Base-by-base conservation (phyloP, 2,113 vertebrate species). In the Trogon surrucura region DNA sequence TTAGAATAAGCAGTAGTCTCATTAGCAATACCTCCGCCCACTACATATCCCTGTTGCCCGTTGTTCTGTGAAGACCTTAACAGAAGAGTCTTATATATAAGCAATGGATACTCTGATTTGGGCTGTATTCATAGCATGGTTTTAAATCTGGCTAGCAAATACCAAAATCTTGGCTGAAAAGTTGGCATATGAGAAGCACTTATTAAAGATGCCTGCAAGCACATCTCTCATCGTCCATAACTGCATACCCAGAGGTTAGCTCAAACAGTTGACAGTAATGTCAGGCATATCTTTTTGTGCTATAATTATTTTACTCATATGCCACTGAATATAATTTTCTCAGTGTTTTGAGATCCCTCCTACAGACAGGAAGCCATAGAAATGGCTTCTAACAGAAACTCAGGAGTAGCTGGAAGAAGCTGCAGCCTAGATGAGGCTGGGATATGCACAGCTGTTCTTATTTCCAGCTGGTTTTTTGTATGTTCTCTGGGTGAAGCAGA, bases 401-500 rank as follows among this genome's bases (percentile, higher is more conserved):
- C 36, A 44, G 77, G 70, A 89, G 69, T 20, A 48, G 77, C 29
- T 96, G 92, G 93, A 88, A 93, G 95, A 73, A 89, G 69, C 77
- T 72, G 48, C 58, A 65, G 80, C 82, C 86, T 48, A 78, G 23
- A 80, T 67, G 66, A 23, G 90, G 41, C 62, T 92, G 92, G 70
- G 83, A 75, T 75, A 1, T 69, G 36, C 73, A 69, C 88, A 93
- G 73, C 88, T 93, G 85, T 65, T 86, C 70, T 81, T 79, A 61
- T 57, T 95, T 81, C 91, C 95, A 97, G 85, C 83, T 96, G 95
- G 1, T 32, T 94, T 41, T 93, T 86, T 69, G 58, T 91, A n/a
- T 17, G 41, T 80, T 93, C 83, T 91, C 27, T 0, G 65, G 88
- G 88, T 94, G 95, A 92, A 92, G 88, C 83, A 93, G 90, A 56